Evolutionary conservation across 2,113 vertebrate species (phyloP), one percentile per base, ranked within the genome.

Genomic region (Xiphophorus maculatus): DNA sequence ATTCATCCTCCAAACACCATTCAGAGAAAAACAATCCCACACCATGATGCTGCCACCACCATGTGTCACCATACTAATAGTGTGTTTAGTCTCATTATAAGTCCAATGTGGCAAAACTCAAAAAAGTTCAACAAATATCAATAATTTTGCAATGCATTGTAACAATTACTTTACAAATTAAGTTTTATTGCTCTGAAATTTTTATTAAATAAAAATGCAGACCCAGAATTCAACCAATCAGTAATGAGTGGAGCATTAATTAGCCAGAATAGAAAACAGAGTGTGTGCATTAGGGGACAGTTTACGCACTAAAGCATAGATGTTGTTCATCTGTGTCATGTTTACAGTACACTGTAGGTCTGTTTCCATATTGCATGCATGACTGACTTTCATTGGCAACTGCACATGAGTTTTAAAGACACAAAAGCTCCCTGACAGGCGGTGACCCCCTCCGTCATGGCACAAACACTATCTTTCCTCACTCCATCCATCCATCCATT

Each of bases 381-480:
- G 64, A 15, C 42, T 69, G 66, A 61, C 32, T 64, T 60, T 22
- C 48, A 27, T 51, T 71, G 1, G 10, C 65, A 66, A 61, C 30
- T 65, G 71, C 64, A 77, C 73, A 77, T 69, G 30, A 33, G 85
- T 74, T 79, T 82, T 85, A 86, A 84, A 88, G 84, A 78, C 72
- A 70, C 64, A 84, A 74, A 76, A 66, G 71, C 40, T 75, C 69
- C 72, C 86, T 63, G 68, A 81, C 75, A 71, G 81, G 67, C 77
- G 37, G 72, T 86, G 64, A 82, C 63, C 68, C 40, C 70, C 58
- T 48, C 70, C 69, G 61, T 25, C 42, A 35, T 12, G 35, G 70
- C 75, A 66, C 72, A 29, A 48, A 75, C n/a, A 60, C 74, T 74
- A 58, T 81, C 73, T 74, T 76, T 32, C 28, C 61, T 85, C 58